phyloP scores from a whole-genome alignment of 2,888 invertebrate species.

The Escarpia spicata region DNA sequence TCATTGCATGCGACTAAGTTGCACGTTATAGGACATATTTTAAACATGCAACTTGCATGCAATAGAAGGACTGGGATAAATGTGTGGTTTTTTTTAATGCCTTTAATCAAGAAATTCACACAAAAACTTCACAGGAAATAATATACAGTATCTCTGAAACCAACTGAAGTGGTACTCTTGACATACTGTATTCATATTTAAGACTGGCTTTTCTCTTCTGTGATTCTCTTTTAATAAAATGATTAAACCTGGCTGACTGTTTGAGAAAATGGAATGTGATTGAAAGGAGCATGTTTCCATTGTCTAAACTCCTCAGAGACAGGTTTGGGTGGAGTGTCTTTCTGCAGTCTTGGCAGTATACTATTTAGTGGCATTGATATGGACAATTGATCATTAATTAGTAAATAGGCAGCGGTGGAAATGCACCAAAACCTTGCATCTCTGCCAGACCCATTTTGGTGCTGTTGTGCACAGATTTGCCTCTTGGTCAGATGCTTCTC shows the following conservation, averaged over 20 bases:
- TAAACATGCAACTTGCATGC: too few species aligned
- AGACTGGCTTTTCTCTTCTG: neutral
- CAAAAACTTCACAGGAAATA: too few species aligned
- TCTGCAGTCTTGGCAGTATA: neutral
- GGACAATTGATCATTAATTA: neutral
- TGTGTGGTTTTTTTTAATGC: too few species aligned
- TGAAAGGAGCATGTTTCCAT: neutral
- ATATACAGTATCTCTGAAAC: neutral
- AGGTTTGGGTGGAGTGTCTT: neutral
- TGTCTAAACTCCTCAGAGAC: neutral
- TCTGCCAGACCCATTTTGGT: neutral
- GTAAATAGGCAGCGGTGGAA: neutral
- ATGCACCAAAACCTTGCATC: neutral
- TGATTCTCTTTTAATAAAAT: neutral
- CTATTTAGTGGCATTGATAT: neutral
- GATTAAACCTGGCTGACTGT: neutral
- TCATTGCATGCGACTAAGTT: too few species aligned
- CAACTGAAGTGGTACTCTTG: neutral
- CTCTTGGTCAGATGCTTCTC: neutral
- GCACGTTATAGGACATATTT: too few species aligned
- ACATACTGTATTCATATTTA: neutral
- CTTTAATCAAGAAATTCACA: too few species aligned
- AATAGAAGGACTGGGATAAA: too few species aligned
- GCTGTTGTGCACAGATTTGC: neutral
- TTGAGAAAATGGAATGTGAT: neutral